A percentile compares a stretch with the other conserved stretches of the same genome.
Conservation (phyloP, 2,113 vertebrate species). For the Pogonocichla stellata region DNA sequence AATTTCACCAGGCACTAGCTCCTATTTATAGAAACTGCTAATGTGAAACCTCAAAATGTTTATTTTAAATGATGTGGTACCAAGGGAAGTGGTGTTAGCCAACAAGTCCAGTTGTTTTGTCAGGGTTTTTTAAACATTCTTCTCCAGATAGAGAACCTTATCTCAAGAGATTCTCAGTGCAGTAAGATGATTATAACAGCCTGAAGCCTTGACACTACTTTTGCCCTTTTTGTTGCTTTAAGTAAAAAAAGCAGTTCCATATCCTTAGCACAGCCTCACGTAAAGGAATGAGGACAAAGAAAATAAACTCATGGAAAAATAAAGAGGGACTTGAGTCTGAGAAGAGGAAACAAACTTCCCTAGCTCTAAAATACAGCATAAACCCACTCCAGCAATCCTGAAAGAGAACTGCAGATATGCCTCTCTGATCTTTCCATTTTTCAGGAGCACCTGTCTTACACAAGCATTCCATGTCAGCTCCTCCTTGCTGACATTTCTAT, state of each 20-base stretch:
- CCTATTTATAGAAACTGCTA: rapidly evolving
- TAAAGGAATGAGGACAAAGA: not conserved
- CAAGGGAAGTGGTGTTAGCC: not conserved
- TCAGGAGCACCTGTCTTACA: not conserved
- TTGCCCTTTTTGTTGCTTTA: not conserved
- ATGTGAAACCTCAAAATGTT: not conserved
- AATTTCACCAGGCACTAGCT: not conserved
- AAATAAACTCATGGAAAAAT: not conserved
- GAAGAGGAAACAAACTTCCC: not conserved
- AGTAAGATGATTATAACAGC: not conserved
- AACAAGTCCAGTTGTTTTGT: not conserved
- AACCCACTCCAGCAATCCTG: not conserved
- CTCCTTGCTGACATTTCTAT: not conserved
- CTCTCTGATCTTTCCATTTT: not conserved
- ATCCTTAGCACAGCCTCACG: not conserved
- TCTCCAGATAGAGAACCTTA: not conserved
- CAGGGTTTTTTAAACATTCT: not conserved
- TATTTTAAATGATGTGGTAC: not conserved
- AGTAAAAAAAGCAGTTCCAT: not conserved
- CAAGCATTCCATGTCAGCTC: not conserved
- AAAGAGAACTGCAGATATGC: not conserved
- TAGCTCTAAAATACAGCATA: not conserved
- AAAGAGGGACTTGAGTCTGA: not conserved
- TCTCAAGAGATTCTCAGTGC: not conserved
- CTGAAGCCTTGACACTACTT: not conserved